Evolutionary conservation across 2,113 vertebrate genomes (phyloP).

Genomic region (Spea multiplicata): DNA sequence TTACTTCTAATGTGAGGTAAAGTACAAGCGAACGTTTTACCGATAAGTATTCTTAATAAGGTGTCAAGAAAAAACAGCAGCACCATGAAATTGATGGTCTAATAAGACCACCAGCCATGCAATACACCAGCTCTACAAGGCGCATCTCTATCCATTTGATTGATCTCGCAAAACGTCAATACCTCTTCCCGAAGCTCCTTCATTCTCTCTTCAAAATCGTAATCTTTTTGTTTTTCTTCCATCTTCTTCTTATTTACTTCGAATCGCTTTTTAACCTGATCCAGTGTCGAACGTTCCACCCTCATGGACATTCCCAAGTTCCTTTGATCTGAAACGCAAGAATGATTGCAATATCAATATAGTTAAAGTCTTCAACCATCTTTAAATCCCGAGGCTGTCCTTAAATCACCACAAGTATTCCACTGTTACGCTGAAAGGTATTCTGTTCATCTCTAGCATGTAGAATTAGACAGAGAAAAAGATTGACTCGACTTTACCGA

Average conservation of each 20-base stretch:
- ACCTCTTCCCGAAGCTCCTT: slow-evolving; percentile 96
- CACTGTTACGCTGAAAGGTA: slow-evolving; percentile 2
- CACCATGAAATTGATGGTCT: background rate
- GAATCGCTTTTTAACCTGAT: slow-evolving; percentile 96
- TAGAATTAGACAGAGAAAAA: slow-evolving; percentile 6
- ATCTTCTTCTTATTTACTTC: slow-evolving; percentile 97
- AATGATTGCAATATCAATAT: slow-evolving; percentile 29
- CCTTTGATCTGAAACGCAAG: slow-evolving; percentile 81
- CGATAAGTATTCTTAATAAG: too few relatives aligned
- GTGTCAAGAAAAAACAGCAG: too few relatives aligned
- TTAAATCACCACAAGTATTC: slow-evolving; percentile 12
- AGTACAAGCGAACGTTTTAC: too few relatives aligned
- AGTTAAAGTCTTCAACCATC: slow-evolving; percentile 5
- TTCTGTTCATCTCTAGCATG: slow-evolving; percentile 5
- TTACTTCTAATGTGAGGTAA: too few relatives aligned
- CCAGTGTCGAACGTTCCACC: slow-evolving; percentile 92
- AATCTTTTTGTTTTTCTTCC: slow-evolving; percentile 98
- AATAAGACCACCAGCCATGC: background rate
- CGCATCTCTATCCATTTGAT: background rate
- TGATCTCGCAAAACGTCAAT: slow-evolving; percentile 39
- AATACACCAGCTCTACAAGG: background rate
- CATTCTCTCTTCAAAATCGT: slow-evolving; percentile 97
- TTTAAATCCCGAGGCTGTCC: slow-evolving; percentile 30
- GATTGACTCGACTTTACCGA: too few relatives aligned
- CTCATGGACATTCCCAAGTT: slow-evolving; percentile 98